Evolutionary conservation across 2,888 invertebrate genomes (phyloP), one percentile per base, ranked within the genome.

Genomic region (Patella depressa): DNA sequence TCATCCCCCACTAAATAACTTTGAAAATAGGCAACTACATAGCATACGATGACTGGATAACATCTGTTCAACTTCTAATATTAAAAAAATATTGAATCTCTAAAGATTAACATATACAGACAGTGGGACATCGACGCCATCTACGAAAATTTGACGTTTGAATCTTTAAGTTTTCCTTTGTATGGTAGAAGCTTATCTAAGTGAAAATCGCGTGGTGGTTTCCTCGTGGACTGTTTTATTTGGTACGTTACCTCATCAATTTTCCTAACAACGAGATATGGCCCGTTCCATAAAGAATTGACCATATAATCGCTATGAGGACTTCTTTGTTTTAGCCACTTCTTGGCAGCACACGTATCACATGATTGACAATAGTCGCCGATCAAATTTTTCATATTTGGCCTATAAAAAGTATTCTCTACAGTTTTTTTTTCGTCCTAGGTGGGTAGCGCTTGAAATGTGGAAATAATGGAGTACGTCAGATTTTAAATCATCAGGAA

Each of bases 211-310:
- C 57, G 54, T 11, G 74, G 57, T 5, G 9, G 4, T 34, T 59
- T 19, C n/a, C 34, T 59, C 17, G n/a, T 54, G 9, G 57, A 55
- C 15, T 17, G 12, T 15, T 45, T 57, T 3, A 74, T n/a, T 12
- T 57, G 19, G 59, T 74, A 74, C 11, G 59, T 74, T n/a, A 74
- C 12, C 5, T 74, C 74, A 14, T 74, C 74, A 17, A 74, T 14
- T 57, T n/a, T 74, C 3, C 17, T 74, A 3, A 74, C 15, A 3
- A 74, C 15, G 1, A 74, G 3, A 15, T 74, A 74, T 15, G 74
- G 74, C 14, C 74, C 74, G 59, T 74, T 74, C 74, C 74, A 74
- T 7, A 3, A 3, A 9, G 74, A 74, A 14, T 59, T 74, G 2
- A 74, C 74, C 9, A 11, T 19, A 59, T n/a, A 59, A 34, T 57